Evolutionary conservation across 2,797 vertebrate species (phyloP), one percentile per base, ranked within the genome.

Genomic region (Hippopotamyrus pictus): DNA sequence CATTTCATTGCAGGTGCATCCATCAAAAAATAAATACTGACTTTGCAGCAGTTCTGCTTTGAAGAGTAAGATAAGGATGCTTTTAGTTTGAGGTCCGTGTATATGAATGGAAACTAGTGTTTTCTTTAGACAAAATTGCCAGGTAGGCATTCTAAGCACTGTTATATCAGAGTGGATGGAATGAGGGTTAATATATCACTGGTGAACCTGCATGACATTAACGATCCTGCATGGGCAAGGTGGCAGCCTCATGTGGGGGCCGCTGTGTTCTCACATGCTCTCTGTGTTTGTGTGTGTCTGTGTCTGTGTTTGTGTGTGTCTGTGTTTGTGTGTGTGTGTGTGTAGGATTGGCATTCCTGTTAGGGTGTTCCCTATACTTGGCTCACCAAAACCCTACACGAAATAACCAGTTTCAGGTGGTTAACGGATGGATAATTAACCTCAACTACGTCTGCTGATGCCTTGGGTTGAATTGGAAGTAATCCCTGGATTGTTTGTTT

Each of bases 391-490:
- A 76, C 73, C 69, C 14, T 41, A 19, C 73, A 44, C 41, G 1
- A 41, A 41, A 41, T 76, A 19, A 76, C 33, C 73, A 76, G 73
- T 76, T 76, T 76, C 73, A 37, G 33, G 3, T 17, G 5, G 17
- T 44, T 76, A 7, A 19, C 6, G 14, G 73, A 76, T 76, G 33
- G 8, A 83, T 44, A 83, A 83, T 46, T 84, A 4, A 25, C 11
- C 92, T 91, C 73, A 83, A 91, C 91, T 93, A 93, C 91, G 92
- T 91, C 92, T 92, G 92, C 90, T 92, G 90, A 89, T 33, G 90
- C 92, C 73, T 88, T 86, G 1, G 44, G 94, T 95, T 95, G 94
- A 95, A 92, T 92, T 91, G 95, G 93, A 95, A 94, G 14, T 84
- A 4, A 29, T 5, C 25, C 65, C 62, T 79, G 48, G 25, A 41